phyloP scores from a whole-genome alignment of 2,113 vertebrate species.

The Melanocharis versteri region DNA sequence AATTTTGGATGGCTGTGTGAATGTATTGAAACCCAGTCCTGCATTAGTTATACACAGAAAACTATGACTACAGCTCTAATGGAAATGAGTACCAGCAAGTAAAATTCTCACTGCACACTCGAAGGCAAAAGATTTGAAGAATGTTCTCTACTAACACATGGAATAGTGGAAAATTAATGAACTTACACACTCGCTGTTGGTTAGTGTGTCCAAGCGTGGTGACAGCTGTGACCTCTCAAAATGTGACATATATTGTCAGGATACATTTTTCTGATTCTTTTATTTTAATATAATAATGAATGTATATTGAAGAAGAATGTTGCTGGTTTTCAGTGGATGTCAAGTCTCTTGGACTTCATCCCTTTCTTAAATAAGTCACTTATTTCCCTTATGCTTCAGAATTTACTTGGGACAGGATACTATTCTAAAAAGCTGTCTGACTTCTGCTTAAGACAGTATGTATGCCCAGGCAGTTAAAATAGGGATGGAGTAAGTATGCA shows the following conservation, averaged over 20 bases:
- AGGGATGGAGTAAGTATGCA: accelerated
- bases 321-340: not conserved
- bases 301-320: not conserved
- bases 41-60: not conserved
- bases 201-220: accelerated
- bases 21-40: not conserved
- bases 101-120: not conserved
- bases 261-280: not conserved
- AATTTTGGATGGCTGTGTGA: not conserved
- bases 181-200: not conserved
- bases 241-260: not conserved
- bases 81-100: not conserved
- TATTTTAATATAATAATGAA: not conserved
- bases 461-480: not conserved
- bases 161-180: not conserved
- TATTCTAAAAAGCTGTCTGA: not conserved
- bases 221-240: not conserved
- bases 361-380: not conserved
- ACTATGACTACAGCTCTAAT: not conserved
- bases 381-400: not conserved
- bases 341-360: not conserved
- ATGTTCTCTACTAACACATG: not conserved
- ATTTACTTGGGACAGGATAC: not conserved
- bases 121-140: not conserved
- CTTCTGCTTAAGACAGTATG: not conserved